Conservation (phyloP, 37 sponge, comb jelly and placozoan species). For the Mnemiopsis leidyi region DNA sequence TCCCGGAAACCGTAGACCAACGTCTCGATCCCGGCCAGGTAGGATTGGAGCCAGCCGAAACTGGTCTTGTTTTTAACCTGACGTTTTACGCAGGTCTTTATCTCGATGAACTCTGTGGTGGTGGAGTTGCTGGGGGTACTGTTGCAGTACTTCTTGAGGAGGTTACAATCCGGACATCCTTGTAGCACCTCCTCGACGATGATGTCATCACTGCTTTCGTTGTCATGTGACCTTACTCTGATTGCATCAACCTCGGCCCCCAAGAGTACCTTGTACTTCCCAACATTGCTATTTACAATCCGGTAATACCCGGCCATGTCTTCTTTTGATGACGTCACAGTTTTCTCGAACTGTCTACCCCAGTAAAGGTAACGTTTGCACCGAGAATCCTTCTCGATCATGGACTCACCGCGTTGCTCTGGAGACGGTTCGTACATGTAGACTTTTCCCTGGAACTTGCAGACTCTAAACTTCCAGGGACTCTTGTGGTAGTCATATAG, state of each 20-base stretch:
- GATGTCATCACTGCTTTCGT: not conserved
- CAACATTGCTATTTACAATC: not conserved
- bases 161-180: not conserved
- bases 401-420: not conserved
- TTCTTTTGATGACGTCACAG: not conserved
- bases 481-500: not conserved
- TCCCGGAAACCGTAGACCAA: not conserved
- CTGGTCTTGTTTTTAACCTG: not conserved
- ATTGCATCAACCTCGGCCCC: slow-evolving; percentile 37
- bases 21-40: not conserved
- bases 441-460: not conserved
- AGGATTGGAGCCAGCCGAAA: slow-evolving; percentile 34
- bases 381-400: not conserved
- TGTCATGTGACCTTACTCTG: not conserved
- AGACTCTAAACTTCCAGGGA: not conserved
- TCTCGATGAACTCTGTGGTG: not conserved
- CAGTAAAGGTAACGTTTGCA: not conserved
- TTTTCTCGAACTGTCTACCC: not conserved
- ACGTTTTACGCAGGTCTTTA: not conserved
- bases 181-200: not conserved
- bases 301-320: not conserved
- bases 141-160: not conserved
- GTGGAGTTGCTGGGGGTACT: not conserved
- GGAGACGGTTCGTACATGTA: slow-evolving; percentile 26
- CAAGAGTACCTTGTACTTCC: not conserved